A percentile compares a stretch with the other conserved stretches of the same genome.
These are phyloP conservation scores for Napeogenes inachia DNA, from an alignment of 2,888 invertebrate genomes.

Conservation along the genomic window DNA sequence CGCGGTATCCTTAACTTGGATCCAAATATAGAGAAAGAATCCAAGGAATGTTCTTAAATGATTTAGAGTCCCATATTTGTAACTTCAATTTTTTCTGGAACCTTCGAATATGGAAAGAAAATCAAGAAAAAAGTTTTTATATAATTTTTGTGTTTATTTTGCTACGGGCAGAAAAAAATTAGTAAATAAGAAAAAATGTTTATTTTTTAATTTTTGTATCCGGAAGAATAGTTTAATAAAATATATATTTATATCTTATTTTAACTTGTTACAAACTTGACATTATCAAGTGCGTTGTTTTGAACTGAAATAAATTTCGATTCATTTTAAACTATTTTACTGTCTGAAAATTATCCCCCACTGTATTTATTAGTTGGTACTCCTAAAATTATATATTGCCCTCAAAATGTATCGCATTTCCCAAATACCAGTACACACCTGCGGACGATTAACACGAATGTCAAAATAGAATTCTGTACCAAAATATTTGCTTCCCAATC, in stretches of 20 bases:
- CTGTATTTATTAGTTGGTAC: not conserved
- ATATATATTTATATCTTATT: no score
- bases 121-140: no score
- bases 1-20: constrained; percentile 49
- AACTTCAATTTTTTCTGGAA: not conserved
- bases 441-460: constrained; percentile 69
- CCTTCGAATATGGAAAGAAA: no score
- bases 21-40: constrained; percentile 52
- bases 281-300: no score
- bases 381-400: constrained; percentile 7
- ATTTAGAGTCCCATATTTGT: constrained; percentile 42
- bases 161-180: constrained; percentile 7
- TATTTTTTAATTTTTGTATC: no score
- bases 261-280: no score
- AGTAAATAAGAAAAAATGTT: not conserved
- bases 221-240: no score
- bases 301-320: no score
- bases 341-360: no score
- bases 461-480: constrained; percentile 65
- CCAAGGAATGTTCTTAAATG: constrained; percentile 49
- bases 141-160: no score
- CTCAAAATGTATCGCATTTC: constrained; percentile 37
- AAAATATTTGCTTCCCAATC: constrained; percentile 62
- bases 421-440: constrained; percentile 55
- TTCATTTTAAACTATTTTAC: no score